These are phyloP conservation scores for Narcine bancroftii DNA, from an alignment of 2,113 vertebrate species.

Conservation along the genomic window DNA sequence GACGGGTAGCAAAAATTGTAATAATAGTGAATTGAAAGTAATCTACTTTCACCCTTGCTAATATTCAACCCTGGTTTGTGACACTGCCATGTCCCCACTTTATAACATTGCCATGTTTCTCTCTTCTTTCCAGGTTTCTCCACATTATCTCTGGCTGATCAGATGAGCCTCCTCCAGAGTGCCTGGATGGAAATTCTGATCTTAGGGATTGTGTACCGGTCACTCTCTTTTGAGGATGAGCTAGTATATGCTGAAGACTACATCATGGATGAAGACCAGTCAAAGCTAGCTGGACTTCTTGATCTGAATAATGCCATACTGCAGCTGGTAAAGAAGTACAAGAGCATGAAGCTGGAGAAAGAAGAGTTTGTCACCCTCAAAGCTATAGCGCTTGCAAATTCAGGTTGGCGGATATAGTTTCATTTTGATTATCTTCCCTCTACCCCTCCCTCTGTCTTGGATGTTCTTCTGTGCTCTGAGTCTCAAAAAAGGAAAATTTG, in stretches of 20 bases:
- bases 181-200: conserved; percentile 99
- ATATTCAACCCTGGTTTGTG: background rate
- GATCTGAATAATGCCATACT: conserved; percentile 97
- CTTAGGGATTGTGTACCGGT: conserved; percentile 93
- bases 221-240: conserved; percentile 95
- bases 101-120: conserved; percentile 35
- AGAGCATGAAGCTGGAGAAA: conserved; percentile 95
- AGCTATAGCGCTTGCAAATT: conserved; percentile 98
- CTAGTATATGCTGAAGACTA: conserved; percentile 98
- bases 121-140: conserved; percentile 75
- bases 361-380: conserved; percentile 98
- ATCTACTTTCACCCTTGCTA: background rate
- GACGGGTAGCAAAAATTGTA: background rate
- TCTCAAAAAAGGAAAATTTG: background rate
- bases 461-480: background rate
- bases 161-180: conserved; percentile 98
- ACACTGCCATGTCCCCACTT: too few relatives aligned
- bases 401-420: conserved; percentile 68
- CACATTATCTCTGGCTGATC: conserved; percentile 93
- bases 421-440: background rate
- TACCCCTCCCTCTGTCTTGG: background rate
- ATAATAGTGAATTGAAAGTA: background rate
- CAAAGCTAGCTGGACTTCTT: conserved; percentile 90
- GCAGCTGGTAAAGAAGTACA: conserved; percentile 97
- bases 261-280: conserved; percentile 99